Base-by-base conservation (phyloP, 2,113 vertebrate species). In the Oryzias woworae region DNA sequence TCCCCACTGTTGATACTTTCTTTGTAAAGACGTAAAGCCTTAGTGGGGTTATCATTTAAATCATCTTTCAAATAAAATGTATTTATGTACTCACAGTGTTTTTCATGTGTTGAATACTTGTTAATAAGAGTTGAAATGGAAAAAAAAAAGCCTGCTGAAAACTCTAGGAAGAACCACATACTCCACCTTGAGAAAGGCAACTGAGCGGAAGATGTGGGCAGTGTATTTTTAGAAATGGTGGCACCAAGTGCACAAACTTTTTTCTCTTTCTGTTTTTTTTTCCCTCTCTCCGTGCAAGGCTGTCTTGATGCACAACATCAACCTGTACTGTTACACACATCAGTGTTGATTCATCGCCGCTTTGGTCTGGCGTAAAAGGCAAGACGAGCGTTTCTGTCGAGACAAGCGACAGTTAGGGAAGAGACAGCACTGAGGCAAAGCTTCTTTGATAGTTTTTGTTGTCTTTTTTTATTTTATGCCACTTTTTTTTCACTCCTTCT, bases 211-310 rank as follows among this genome's bases (percentile, higher is more conserved):
- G 82, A 87, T 77, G 83, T 75, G 83, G 86, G 76, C 83, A 74
- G 63, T 31, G 71, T 90, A 86, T 89, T 87, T 88, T 85, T 88
- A 87, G 87, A 61, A 54, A 31, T 69, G 46, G 78, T 77, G 73
- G 79, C 58, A 80, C 80, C 67, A 73, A 86, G 83, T 77, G 78
- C 76, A 78, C 84, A 88, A 89, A 89, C 85, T 85, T 89, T 87
- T 85, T 75, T 82, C 44, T 59, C 3, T 49, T 52, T 43, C 61
- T 31, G 5, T n/a, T 26, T 23, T 60, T 46, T 64, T 31, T 72
- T 48, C 53, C 26, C 31, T 80, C 59, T 77, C 65, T 86, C 66
- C 70, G 2, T 63, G 80, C 76, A 57, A 66, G 64, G 58, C 64
- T 49, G 83, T 52, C 58, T 84, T 66, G 71, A 75, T 73, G 71